phyloP scores from a whole-genome alignment of 2,797 vertebrate species.

The Crocidura indochinensis region DNA sequence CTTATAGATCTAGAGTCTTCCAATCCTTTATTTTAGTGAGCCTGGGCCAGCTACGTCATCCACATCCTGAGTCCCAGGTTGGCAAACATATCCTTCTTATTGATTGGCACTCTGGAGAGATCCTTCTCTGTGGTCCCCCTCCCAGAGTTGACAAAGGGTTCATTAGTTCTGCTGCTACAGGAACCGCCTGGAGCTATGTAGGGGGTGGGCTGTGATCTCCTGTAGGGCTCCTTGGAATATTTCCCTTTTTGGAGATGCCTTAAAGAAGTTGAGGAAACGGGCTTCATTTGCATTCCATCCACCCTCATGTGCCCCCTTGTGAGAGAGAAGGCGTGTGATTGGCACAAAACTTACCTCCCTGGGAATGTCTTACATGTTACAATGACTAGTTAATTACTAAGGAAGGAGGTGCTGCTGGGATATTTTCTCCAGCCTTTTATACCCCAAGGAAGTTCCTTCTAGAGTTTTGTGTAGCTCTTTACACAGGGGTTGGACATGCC shows the following conservation, averaged over 20 bases:
- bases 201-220: neutral
- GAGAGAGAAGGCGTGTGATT: neutral
- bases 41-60: neutral
- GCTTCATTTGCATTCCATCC: neutral
- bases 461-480: neutral
- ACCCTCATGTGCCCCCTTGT: neutral
- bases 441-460: neutral
- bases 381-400: conserved; percentile 14
- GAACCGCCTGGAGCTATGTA: too few species aligned
- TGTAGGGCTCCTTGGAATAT: neutral
- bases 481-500: neutral
- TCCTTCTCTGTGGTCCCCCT: neutral
- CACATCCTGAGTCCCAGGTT: neutral
- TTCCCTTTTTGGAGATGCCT: neutral
- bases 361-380: neutral
- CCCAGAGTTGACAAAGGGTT: too few species aligned
- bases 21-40: neutral
- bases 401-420: neutral
- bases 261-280: neutral
- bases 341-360: neutral
- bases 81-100: neutral
- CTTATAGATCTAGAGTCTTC: neutral
- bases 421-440: conserved; percentile 10
- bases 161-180: neutral
- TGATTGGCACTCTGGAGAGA: neutral